Evolutionary conservation across 2,888 invertebrate genomes (phyloP).

Genomic region (Nasonia oneida): DNA sequence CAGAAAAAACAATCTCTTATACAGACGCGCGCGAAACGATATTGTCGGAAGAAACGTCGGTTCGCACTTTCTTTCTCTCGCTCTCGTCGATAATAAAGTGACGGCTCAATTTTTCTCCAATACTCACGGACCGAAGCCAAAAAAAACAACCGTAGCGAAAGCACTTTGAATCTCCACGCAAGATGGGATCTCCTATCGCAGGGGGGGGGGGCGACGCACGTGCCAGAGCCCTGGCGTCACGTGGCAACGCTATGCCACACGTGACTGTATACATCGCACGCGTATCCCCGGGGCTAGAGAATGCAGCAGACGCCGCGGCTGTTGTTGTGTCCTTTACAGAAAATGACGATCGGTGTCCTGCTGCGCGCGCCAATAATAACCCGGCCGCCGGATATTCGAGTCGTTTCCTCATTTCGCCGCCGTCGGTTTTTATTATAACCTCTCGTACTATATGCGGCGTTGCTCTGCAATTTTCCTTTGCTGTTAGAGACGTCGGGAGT

Average conservation of each 20-base stretch:
- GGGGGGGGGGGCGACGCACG: background rate
- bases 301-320: background rate
- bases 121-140: background rate
- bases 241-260: conserved; percentile 43
- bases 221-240: conserved; percentile 16
- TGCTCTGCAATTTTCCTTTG: conserved; percentile 24
- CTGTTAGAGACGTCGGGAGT: background rate
- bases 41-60: background rate
- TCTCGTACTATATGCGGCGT: background rate
- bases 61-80: too few species aligned
- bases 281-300: conserved; percentile 21
- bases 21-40: background rate
- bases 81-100: conserved; percentile 1
- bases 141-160: conserved; percentile 2
- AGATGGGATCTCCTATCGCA: background rate
- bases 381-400: conserved; percentile 42
- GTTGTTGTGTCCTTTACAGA: background rate
- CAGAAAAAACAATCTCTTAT: background rate
- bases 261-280: conserved; percentile 8
- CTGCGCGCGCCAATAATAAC: conserved; percentile 42
- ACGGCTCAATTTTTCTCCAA: conserved; percentile 6
- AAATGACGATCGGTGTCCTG: conserved; percentile 30
- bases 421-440: conserved; percentile 37
- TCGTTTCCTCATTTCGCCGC: conserved; percentile 40
- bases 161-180: background rate